phyloP scores from a whole-genome alignment of 2,797 vertebrate genomes.

The Agapornis canus region DNA sequence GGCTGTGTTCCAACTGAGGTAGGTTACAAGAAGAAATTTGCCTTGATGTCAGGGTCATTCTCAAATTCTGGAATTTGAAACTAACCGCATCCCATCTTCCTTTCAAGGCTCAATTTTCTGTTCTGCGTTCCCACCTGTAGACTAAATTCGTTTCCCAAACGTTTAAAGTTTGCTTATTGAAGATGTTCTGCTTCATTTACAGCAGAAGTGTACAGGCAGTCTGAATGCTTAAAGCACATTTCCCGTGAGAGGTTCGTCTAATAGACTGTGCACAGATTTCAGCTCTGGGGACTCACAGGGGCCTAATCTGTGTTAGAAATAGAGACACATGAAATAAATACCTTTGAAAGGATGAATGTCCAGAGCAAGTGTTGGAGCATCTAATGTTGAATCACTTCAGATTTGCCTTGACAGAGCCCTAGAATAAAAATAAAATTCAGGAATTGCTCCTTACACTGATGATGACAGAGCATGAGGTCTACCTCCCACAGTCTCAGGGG shows the following conservation, averaged over 20 bases:
- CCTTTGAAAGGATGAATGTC: background rate
- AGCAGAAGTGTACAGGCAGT: background rate
- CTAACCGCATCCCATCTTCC: background rate
- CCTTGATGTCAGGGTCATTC: background rate
- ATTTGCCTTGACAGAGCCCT: background rate
- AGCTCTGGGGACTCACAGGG: background rate
- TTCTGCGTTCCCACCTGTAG: background rate
- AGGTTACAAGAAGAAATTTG: background rate
- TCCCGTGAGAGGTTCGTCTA: background rate
- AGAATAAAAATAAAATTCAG: background rate
- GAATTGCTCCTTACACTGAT: background rate
- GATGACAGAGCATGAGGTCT: background rate
- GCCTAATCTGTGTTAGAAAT: background rate
- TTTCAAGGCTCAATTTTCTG: background rate
- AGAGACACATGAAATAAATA: background rate
- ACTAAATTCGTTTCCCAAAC: background rate
- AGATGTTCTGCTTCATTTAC: background rate
- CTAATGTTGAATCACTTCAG: background rate
- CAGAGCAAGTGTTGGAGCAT: background rate
- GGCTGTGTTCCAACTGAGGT: background rate
- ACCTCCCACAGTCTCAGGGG: background rate
- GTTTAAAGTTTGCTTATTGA: background rate
- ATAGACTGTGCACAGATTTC: background rate
- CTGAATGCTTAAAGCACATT: background rate
- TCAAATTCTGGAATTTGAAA: background rate